Conservation (phyloP, 2,113 vertebrate genomes). For the Cyprinodon brontotheroides region DNA sequence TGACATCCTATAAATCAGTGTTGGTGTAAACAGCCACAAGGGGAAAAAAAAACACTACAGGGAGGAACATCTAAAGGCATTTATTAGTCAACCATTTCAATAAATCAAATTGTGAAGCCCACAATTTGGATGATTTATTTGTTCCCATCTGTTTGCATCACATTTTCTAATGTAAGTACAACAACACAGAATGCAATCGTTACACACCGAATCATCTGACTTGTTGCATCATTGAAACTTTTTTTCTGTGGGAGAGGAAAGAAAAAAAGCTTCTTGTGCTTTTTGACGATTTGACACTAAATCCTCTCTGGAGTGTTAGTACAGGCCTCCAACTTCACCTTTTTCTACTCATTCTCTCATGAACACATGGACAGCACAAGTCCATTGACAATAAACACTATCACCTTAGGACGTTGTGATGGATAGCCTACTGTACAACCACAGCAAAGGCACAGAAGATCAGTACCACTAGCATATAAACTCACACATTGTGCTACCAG, state of each 20-base stretch:
- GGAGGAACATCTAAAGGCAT: constrained; percentile 17
- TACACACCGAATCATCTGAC: constrained; percentile 42
- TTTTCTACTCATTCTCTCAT: constrained; percentile 17
- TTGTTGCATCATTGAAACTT: constrained; percentile 36
- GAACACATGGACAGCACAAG: constrained; percentile 17
- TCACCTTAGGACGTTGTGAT: constrained; percentile 58
- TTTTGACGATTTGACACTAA: constrained; percentile 56
- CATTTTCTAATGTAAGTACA: constrained; percentile 10
- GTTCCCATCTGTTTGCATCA: constrained; percentile 24
- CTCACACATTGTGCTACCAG: no score
- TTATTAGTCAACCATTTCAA: constrained; percentile 6
- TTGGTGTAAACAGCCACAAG: constrained; percentile 1
- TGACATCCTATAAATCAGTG: constrained; percentile 2
- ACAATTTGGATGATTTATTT: constrained; percentile 45
- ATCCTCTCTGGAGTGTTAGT: constrained; percentile 67
- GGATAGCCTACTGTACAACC: constrained; percentile 39
- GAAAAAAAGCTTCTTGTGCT: constrained; percentile 34
- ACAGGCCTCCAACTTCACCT: constrained; percentile 34
- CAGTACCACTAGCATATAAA: constrained; percentile 30
- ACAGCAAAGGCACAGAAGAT: constrained; percentile 40
- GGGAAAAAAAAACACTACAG: constrained; percentile 20
- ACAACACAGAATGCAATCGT: constrained; percentile 30
- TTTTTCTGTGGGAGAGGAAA: constrained; percentile 51
- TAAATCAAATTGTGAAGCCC: constrained; percentile 15
- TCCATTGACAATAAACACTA: constrained; percentile 24